Percentiles rank a stretch among this genome's conserved stretches.
Evolutionary conservation across 30 jellyfish, hydroid and myxozoan genomes (phyloP).

Genomic region (Rhopilema esculentum): DNA sequence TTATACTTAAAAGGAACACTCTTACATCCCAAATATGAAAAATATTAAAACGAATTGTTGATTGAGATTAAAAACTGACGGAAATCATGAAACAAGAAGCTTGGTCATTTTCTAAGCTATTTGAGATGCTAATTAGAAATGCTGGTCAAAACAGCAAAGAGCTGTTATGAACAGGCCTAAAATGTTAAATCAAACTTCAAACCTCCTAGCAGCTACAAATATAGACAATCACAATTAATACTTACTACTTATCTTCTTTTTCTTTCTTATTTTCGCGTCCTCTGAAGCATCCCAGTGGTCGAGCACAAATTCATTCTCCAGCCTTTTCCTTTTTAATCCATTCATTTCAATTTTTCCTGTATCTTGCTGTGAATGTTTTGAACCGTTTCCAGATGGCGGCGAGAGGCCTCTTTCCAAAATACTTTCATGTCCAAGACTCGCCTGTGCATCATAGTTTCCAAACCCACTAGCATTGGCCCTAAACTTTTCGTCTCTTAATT

Average conservation of each 20-base stretch:
- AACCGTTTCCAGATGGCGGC: background rate
- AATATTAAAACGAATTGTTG: no score
- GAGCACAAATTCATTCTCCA: constrained; percentile 26
- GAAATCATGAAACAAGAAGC: no score
- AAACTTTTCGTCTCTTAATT: background rate
- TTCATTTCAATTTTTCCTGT: constrained; percentile 1
- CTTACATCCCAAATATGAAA: no score
- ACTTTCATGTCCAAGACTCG: background rate
- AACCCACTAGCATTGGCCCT: background rate
- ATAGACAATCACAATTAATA: background rate
- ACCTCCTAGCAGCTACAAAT: no score
- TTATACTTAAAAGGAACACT: no score
- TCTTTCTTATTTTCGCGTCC: constrained; percentile 9
- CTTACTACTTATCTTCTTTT: constrained; percentile 34
- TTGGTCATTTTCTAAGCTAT: no score
- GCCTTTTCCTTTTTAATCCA: constrained; percentile 31
- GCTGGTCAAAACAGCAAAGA: no score
- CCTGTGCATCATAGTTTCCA: background rate
- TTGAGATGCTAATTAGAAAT: no score
- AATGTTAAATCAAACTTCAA: no score
- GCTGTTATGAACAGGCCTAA: no score
- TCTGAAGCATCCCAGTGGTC: constrained; percentile 49
- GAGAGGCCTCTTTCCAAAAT: background rate
- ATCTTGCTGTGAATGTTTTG: constrained; percentile 2
- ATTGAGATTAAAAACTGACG: no score